These are phyloP conservation scores for Chiloscyllium plagiosum DNA, from an alignment of 2,113 vertebrate species.

Conservation along the genomic window DNA sequence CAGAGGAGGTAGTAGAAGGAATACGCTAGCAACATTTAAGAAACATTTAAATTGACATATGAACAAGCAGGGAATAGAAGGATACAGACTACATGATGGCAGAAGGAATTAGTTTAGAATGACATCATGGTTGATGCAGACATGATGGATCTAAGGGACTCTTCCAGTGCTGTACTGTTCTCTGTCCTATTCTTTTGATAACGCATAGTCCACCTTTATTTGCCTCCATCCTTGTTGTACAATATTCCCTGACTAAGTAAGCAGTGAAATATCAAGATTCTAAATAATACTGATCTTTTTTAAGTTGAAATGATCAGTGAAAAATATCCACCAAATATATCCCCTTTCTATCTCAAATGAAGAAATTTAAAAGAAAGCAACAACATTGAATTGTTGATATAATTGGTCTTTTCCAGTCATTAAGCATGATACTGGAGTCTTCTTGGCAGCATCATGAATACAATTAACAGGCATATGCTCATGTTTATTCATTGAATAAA, in stretches of 20 bases:
- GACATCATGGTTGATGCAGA: no score
- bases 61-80: no score
- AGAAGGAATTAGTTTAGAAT: no score
- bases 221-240: background rate
- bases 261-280: background rate
- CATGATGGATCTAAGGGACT: no score
- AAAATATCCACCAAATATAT: background rate
- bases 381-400: background rate
- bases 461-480: conserved; percentile 30
- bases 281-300: background rate
- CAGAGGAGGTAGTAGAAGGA: no score
- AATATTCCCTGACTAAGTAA: background rate
- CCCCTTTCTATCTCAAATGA: background rate
- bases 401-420: conserved; percentile 24
- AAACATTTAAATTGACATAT: no score
- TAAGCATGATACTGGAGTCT: background rate
- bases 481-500: background rate
- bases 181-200: no score
- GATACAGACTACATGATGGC: no score
- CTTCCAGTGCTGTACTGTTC: no score
- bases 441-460: conserved; percentile 4
- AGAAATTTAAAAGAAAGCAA: background rate
- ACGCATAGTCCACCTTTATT: background rate
- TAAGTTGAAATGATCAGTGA: no score
- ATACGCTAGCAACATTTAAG: no score